Base-by-base conservation (phyloP, 1,140 invertebrate species). In the Micrasema longulum region DNA sequence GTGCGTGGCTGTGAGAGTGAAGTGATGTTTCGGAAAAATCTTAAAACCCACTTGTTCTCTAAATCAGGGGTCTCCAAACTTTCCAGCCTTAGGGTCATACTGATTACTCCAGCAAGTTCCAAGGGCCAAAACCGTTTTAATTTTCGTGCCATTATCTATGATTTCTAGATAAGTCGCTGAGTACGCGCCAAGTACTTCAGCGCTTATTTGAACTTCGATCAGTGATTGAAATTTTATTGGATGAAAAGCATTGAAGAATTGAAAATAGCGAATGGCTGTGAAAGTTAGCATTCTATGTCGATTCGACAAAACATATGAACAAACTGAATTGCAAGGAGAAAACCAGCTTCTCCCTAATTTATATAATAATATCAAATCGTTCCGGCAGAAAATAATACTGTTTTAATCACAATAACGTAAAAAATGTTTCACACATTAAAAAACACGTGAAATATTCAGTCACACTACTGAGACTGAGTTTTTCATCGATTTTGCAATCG, bases 271-370 rank as follows among this genome's bases (percentile, higher is more conserved):
- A 55, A 71, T 76, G 66, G 64, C 65, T 77, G 64, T 74, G 72
- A 74, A 77, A 77, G 71, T 73, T 70, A 73, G 55, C 74, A 73
- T 77, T 77, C 63, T 77, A 73, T 72, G n/a, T n/a, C n/a, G n/a
- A n/a, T n/a, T n/a, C n/a, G 45, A 76, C 76, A 65, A 76, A 74
- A 74, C 74, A 72, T 74, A 41, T 76, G 72, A 74, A 74, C 53
- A 60, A 74, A 68, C 72, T 74, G 23, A 76, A 74, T 76, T 75
- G 45, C 69, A 76, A 76, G 73, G 73, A 72, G 67, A 73, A 76
- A 76, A 73, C 69, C 73, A 76, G 72, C 74, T 52, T 76, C 66
- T 74, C 53, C 47, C 47, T 50, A 14, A 50, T 50, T 50, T 50
- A 50, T 64, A 64, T 60, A 72, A 69, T 69, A 60, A 71, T 62